Conservation (phyloP, 2,113 vertebrate species). For the Zosterops borbonicus region DNA sequence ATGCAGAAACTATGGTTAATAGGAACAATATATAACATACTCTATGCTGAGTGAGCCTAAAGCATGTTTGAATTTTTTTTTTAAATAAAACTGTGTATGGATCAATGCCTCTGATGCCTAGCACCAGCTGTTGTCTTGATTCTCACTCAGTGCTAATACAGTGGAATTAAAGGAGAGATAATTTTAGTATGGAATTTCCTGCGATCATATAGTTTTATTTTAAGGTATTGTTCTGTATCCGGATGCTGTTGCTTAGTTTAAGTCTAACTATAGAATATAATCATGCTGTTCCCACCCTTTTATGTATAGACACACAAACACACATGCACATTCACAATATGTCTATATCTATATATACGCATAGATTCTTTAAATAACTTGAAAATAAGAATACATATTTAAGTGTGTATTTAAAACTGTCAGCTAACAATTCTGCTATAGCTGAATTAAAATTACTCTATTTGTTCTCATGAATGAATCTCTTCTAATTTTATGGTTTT, state of each 20-base stretch:
- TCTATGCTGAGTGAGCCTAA: background rate
- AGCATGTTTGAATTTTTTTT: background rate
- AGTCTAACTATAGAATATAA: background rate
- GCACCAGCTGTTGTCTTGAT: background rate
- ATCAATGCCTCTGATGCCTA: background rate
- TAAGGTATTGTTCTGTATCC: conserved; percentile 32
- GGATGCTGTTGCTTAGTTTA: conserved; percentile 16
- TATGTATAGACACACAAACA: background rate
- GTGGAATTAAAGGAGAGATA: background rate
- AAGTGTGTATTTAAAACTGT: background rate
- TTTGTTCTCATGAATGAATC: background rate
- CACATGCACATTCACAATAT: background rate
- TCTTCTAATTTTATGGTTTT: background rate
- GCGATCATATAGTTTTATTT: conserved; percentile 4
- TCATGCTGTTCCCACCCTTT: background rate
- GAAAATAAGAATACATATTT: background rate
- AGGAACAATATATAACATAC: background rate
- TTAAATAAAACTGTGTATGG: background rate
- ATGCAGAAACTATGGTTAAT: background rate
- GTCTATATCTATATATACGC: background rate
- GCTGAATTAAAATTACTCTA: background rate
- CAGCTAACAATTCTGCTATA: background rate
- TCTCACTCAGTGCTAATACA: background rate
- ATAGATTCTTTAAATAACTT: background rate
- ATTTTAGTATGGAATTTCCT: conserved; percentile 45